Conservation (phyloP, 2,888 invertebrate species). For the Clanis bilineata region DNA sequence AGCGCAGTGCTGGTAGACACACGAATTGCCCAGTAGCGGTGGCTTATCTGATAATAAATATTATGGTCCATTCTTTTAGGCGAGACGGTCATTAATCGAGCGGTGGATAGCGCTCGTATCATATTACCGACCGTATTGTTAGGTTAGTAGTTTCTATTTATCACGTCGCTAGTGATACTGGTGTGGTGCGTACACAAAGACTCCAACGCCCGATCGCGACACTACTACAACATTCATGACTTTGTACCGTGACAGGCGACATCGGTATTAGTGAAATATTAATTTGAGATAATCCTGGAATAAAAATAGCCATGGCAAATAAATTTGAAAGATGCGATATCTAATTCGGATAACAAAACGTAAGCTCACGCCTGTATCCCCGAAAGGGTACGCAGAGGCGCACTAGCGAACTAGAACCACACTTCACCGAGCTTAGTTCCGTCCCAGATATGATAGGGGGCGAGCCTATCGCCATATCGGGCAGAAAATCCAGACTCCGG, state of each 20-base stretch:
- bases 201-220: slow-evolving; percentile 46
- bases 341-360: not conserved
- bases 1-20: slow-evolving; percentile 73
- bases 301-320: slow-evolving; percentile 20
- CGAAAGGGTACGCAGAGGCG: no score
- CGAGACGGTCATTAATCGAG: slow-evolving; percentile 79
- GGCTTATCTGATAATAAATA: slow-evolving; percentile 81
- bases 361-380: no score
- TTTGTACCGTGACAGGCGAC: slow-evolving; percentile 71
- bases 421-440: no score
- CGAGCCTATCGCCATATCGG: no score
- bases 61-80: slow-evolving; percentile 81
- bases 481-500: no score
- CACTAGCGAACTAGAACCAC: no score
- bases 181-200: slow-evolving; percentile 65
- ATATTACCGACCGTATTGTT: slow-evolving; percentile 78
- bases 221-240: slow-evolving; percentile 53
- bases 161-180: slow-evolving; percentile 78
- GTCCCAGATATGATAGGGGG: no score
- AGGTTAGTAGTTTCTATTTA: slow-evolving; percentile 78
- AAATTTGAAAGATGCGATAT: not conserved
- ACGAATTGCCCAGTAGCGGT: slow-evolving; percentile 78
- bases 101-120: slow-evolving; percentile 77
- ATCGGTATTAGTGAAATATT: slow-evolving; percentile 67
- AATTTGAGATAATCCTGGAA: slow-evolving; percentile 44